phyloP scores from a whole-genome alignment of 2,113 vertebrate genomes.

The Pterocles gutturalis region DNA sequence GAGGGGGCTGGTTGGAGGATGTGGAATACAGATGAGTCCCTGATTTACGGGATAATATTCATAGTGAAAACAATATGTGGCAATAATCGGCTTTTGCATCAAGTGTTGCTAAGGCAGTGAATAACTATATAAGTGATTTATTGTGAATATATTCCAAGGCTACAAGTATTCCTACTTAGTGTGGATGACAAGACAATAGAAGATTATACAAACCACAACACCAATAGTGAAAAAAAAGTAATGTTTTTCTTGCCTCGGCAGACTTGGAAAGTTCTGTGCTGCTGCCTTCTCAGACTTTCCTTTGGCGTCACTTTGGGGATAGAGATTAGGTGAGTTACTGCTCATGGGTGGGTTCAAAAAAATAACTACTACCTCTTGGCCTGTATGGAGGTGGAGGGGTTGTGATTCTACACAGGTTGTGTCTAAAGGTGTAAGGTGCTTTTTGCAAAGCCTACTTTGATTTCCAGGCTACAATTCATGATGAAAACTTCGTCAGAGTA shows the following conservation, averaged over 20 bases:
- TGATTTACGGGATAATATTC: slow-evolving; percentile 34
- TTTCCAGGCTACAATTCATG: neutral
- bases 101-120: slow-evolving; percentile 22
- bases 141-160: slow-evolving; percentile 21
- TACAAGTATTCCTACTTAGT: neutral
- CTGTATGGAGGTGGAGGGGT: neutral
- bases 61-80: slow-evolving; percentile 5
- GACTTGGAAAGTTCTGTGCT: slow-evolving; percentile 55
- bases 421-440: neutral
- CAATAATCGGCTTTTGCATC: slow-evolving; percentile 37
- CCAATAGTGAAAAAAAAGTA: slow-evolving; percentile 52
- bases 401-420: neutral
- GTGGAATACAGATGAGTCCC: slow-evolving; percentile 3
- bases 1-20: neutral
- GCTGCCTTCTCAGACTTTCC: slow-evolving; percentile 58
- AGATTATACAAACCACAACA: slow-evolving; percentile 55
- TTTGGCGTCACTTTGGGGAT: slow-evolving; percentile 69
- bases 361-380: slow-evolving; percentile 10
- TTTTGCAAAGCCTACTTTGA: neutral
- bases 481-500: neutral
- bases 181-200: slow-evolving; percentile 69
- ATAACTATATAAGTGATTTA: neutral
- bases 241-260: slow-evolving; percentile 61
- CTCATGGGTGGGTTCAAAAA: slow-evolving; percentile 39
- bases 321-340: slow-evolving; percentile 73